Conservation (phyloP, 1,140 invertebrate genomes). For the Acromyrmex echinatior region DNA sequence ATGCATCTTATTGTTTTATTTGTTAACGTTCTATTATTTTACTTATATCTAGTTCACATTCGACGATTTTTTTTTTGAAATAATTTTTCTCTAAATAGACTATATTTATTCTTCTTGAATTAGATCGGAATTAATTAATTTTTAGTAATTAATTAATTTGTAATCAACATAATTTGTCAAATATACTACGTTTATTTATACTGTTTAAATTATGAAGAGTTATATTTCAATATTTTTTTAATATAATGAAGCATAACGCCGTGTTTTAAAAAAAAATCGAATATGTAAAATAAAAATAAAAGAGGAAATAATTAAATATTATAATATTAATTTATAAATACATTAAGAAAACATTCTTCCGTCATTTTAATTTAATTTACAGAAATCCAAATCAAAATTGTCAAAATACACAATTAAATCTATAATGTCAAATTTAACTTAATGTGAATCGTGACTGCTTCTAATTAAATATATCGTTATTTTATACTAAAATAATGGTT, state of each 20-base stretch:
- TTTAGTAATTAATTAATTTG: not conserved
- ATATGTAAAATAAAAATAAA: not conserved
- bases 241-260: not conserved
- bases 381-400: not conserved
- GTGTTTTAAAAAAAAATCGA: not conserved
- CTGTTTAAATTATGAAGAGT: not conserved
- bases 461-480: too few species aligned
- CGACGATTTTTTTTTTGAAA: not conserved
- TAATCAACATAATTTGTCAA: not conserved
- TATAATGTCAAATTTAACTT: too few species aligned
- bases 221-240: not conserved
- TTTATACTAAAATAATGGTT: too few species aligned
- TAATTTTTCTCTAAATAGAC: not conserved
- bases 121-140: not conserved
- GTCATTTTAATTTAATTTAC: not conserved
- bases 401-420: not conserved
- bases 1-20: constrained; percentile 7
- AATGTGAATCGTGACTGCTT: too few species aligned
- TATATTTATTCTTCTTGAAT: not conserved
- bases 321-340: constrained; percentile 11
- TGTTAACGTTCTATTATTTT: not conserved
- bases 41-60: not conserved
- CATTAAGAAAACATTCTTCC: not conserved
- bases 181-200: not conserved
- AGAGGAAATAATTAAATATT: not conserved